Evolutionary conservation across 2,113 vertebrate species (phyloP).

Genomic region (Xiphophorus couchianus): DNA sequence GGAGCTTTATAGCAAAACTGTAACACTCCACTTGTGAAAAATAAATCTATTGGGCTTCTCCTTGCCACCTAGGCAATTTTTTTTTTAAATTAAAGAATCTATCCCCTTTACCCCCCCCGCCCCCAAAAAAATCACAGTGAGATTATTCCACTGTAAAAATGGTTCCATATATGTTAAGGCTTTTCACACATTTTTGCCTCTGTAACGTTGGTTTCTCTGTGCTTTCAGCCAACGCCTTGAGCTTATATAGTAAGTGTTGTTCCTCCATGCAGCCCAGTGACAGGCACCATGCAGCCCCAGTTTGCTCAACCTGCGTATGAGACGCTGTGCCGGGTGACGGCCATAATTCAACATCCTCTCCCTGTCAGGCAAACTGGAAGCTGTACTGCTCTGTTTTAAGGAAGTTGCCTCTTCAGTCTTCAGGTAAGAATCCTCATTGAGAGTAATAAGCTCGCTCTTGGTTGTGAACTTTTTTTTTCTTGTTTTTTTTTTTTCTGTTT

Average conservation of each 20-base stretch:
- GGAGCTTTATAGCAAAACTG: too few relatives aligned
- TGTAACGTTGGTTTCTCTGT: constrained; percentile 20
- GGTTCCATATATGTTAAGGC: background rate
- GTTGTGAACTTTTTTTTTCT: constrained; percentile 53
- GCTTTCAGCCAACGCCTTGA: constrained; percentile 17
- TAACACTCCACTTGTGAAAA: too few relatives aligned
- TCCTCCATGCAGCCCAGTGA: constrained; percentile 62
- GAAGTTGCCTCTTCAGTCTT: constrained; percentile 39
- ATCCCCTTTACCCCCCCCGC: too few relatives aligned
- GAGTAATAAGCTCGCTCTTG: constrained; percentile 26
- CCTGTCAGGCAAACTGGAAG: constrained; percentile 49
- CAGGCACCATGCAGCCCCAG: constrained; percentile 49
- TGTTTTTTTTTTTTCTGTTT: constrained; percentile 31
- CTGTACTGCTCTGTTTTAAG: constrained; percentile 36
- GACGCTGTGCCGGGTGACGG: constrained; percentile 47
- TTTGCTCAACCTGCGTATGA: constrained; percentile 45
- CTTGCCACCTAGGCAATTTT: too few relatives aligned
- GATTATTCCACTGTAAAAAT: background rate
- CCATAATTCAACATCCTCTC: constrained; percentile 64
- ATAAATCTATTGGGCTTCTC: too few relatives aligned
- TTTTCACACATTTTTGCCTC: background rate
- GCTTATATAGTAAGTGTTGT: constrained; percentile 51
- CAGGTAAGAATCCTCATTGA: constrained; percentile 53
- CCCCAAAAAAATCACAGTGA: background rate
- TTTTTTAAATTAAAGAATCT: too few relatives aligned